Base-by-base conservation (phyloP, 2,113 vertebrate species). In the Neoarius graeffei region DNA sequence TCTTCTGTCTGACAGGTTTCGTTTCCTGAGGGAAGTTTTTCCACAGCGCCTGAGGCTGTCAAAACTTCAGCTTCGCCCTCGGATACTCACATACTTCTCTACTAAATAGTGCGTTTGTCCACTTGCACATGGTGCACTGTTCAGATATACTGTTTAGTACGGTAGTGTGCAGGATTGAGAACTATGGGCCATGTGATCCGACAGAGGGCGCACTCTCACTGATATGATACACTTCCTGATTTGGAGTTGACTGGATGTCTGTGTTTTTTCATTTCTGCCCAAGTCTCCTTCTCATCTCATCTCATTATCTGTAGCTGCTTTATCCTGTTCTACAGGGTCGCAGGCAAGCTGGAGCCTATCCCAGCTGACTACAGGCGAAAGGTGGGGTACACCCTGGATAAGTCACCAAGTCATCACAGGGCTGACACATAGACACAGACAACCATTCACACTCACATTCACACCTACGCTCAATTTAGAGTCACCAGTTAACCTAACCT, bases 121-220 rank as follows among this genome's bases (percentile, higher is more conserved):
- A 20, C 10, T 7, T 7, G 10, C 17, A 35, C 25, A 48, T 35
- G 17, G 19, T 20, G 5, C 17, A 48, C 25, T 80, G 48, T 71
- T 76, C 67, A 42, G 48, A 57, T 8, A 23, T 81, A 23, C 64
- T 87, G 27, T 15, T 35, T 60, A 66, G 86, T 56, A 25, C 66
- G 27, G 2, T 19, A 71, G 6, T 19, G 10, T 80, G 69, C 27
- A 9, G 77, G 56, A 57, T 73, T 48, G 81, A 57, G 79, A 17
- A 56, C 60, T 85, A 30, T 85, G 66, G 13, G 25, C 71, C 81
- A 59, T n/a, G 8, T 67, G 50, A 74, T 86, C 85, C 90, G 42
- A 74, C 69, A 88, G 84, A 85, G 89, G 89, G 85, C 89, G 85
- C 35, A 35, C 62, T 64, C 69, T 74, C 48, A 84, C 81, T 67